A percentile compares a stretch with the other conserved stretches of the same genome.
Evolutionary conservation across 2,888 invertebrate species (phyloP).

Genomic region (Caprella mutica): DNA sequence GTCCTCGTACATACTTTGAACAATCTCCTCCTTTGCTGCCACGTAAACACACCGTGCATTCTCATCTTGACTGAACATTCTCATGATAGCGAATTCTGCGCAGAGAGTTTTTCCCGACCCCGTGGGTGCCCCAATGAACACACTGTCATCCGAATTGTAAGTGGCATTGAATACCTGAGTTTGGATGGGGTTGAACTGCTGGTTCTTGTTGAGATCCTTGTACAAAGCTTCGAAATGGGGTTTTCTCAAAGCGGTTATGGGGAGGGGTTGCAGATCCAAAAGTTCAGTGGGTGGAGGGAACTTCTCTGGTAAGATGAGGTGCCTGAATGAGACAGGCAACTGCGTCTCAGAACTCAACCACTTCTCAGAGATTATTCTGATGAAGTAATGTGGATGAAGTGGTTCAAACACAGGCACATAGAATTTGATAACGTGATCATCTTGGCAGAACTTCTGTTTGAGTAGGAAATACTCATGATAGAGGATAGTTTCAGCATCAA

Average conservation of each 20-base stretch:
- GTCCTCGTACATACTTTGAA: conserved; percentile 76
- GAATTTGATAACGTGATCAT: conserved; percentile 93
- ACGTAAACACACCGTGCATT: conserved; percentile 76
- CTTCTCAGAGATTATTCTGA: conserved; percentile 76
- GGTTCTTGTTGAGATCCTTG: conserved; percentile 55
- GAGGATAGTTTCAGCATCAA: conserved; percentile 55
- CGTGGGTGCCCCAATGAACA: conserved; percentile 86
- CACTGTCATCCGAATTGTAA: conserved; percentile 96
- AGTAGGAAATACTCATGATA: conserved; percentile 93
- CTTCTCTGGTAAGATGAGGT: conserved; percentile 93
- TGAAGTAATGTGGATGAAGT: conserved; percentile 93
- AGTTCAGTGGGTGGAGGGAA: conserved; percentile 95
- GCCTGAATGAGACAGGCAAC: conserved; percentile 91
- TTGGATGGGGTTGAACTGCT: conserved; percentile 96
- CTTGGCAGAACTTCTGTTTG: conserved; percentile 83
- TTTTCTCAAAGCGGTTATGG: conserved; percentile 82
- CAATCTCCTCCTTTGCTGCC: conserved; percentile 81
- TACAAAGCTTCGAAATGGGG: conserved; percentile 75
- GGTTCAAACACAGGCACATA: conserved; percentile 98
- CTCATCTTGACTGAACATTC: conserved; percentile 60
- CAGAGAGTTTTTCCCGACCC: conserved; percentile 82
- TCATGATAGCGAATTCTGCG: conserved; percentile 87
- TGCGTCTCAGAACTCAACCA: conserved; percentile 94
- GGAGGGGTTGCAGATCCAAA: conserved; percentile 89
- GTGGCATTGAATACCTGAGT: conserved; percentile 98